Evolutionary conservation across 2,888 invertebrate genomes (phyloP), one percentile per base, ranked within the genome.

Genomic region (Apomyelois bistriatella): DNA sequence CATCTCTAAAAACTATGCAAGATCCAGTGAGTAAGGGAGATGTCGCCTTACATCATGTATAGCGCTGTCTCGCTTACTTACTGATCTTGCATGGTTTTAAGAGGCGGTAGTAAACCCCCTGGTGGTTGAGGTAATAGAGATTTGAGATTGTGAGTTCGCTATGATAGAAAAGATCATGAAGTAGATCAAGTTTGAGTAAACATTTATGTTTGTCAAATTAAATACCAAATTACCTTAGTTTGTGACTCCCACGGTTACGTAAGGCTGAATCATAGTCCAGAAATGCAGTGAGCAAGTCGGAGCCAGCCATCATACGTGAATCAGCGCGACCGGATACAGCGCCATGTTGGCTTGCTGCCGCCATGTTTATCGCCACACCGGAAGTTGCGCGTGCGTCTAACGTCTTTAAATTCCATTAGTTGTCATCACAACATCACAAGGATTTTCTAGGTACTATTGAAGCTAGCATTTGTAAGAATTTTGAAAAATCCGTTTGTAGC

Each of bases 301-400:
- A 77, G 75, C 72, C 76, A 76, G 76, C 74, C 73, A 76, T 67
- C 76, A 61, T 70, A 76, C 79, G 85, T 89, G 89, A 90, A 82
- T 90, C 89, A 89, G 82, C 86, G 70, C 78, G 78, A 75, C 86
- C 89, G 89, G 89, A 89, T 87, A 80, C 86, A 74, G 70, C 84
- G 88, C 87, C 88, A 89, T 89, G 84, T 88, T 88, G 87, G 85
- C 83, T 82, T 80, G 77, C 73, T 76, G 82, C 79, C 75, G 80
- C 78, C 88, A 89, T 89, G 86, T 90, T 89, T 89, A 89, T 84
- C 79, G 75, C 74, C 70, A 74, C 82, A 80, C 87, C 88, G 90
- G 90, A 90, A 90, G 87, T 87, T 82, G 88, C 85, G 89, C 83
- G 87, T 86, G 80, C 85, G 87, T 86, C 85, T 81, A 71, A 73